Conservation (phyloP, 2,888 invertebrate genomes). For the Eilema griseolum region DNA sequence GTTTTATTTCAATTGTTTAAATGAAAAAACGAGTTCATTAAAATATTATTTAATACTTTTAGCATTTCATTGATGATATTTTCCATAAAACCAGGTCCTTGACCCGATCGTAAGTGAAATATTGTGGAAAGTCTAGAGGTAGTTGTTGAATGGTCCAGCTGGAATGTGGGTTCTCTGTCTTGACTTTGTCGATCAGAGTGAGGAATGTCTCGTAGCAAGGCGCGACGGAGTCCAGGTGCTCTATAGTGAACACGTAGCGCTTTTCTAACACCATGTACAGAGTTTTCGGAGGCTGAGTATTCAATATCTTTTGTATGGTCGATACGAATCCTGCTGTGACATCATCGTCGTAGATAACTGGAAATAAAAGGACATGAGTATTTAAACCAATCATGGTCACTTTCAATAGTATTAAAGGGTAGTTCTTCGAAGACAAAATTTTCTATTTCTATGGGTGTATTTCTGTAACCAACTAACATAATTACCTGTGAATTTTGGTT, state of each 20-base stretch:
- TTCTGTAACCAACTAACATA: too few relatives aligned
- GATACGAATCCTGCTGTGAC: constrained; percentile 93
- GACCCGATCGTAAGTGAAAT: constrained; percentile 93
- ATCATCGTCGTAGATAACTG: constrained; percentile 94
- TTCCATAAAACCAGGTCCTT: constrained; percentile 92
- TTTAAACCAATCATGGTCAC: too few relatives aligned
- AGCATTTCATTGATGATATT: constrained; percentile 79
- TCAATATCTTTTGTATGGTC: constrained; percentile 90
- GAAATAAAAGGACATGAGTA: constrained; percentile 65
- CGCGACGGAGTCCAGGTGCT: constrained; percentile 93
- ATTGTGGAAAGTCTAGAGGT: constrained; percentile 91
- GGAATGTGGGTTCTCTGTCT: constrained; percentile 73
- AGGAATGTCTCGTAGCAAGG: constrained; percentile 96
- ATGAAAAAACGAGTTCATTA: constrained; percentile 25
- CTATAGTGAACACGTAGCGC: constrained; percentile 94
- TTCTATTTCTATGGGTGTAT: too few relatives aligned
- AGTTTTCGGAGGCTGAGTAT: constrained; percentile 86
- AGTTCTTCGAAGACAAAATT: too few relatives aligned
- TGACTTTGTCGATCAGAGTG: constrained; percentile 84
- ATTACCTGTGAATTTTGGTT: too few relatives aligned
- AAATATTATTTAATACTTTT: constrained; percentile 45
- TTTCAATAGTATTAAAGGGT: too few relatives aligned
- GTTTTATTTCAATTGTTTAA: constrained; percentile 25
- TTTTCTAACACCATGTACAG: constrained; percentile 94
- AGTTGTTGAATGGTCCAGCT: constrained; percentile 88